These are phyloP conservation scores for Dromococcyx pavoninus DNA, from an alignment of 2,797 vertebrate genomes.

Conservation along the genomic window DNA sequence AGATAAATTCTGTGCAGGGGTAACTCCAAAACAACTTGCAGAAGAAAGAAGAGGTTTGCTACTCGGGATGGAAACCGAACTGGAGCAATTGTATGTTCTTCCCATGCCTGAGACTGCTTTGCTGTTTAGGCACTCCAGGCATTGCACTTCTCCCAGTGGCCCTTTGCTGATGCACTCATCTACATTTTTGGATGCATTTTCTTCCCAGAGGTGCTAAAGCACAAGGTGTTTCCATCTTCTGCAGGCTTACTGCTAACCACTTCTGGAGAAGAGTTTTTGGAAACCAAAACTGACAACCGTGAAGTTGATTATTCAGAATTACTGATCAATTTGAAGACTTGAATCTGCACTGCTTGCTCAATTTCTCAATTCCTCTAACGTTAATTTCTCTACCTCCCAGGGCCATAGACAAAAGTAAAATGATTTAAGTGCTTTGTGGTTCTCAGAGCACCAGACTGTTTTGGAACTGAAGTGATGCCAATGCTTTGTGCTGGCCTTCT, in stretches of 20 bases:
- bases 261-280: not conserved
- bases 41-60: not conserved
- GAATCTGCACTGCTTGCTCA: not conserved
- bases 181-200: not conserved
- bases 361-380: not conserved
- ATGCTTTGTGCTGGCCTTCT: not conserved
- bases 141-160: not conserved
- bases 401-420: not conserved
- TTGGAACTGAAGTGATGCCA: not conserved
- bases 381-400: not conserved
- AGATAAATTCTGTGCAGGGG: not conserved
- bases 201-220: not conserved
- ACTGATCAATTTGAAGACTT: not conserved
- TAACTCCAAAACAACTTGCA: not conserved
- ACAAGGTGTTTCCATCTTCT: not conserved
- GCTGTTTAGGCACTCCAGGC: not conserved
- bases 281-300: not conserved
- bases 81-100: not conserved
- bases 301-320: constrained; percentile 29
- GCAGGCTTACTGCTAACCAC: not conserved
- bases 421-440: constrained; percentile 20
- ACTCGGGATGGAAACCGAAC: not conserved
- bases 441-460: not conserved
- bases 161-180: not conserved
- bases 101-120: not conserved